Evolutionary conservation across 2,113 vertebrate genomes (phyloP), one percentile per base, ranked within the genome.

Genomic region (Pseudopipra pipra): DNA sequence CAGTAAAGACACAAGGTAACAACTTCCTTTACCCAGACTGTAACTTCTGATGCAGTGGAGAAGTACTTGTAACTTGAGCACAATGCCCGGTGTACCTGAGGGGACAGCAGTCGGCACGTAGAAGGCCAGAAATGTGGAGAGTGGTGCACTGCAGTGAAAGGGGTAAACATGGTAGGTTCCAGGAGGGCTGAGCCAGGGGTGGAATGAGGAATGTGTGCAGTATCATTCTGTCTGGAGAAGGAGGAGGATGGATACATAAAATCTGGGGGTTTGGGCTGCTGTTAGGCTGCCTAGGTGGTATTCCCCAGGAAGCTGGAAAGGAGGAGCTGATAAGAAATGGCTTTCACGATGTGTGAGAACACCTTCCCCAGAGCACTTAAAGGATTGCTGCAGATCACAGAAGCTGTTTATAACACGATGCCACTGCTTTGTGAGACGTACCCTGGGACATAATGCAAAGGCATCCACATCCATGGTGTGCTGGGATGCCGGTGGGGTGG

Each of bases 361-460:
- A 47, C 43, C 28, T 74, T 89, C 55, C 46, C 46, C 35, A 39
- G 62, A 22, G 33, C 25, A 37, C 31, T 74, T 19, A 71, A 71
- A 35, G 78, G 16, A 33, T 59, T 67, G 70, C 41, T 82, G 65
- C 58, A 84, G 56, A 35, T 83, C 56, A 39, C 39, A 51, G 56
- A 24, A 79, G 73, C 39, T 75, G 35, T 65, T 79, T 16, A 8
- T 74, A 87, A 33, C 41, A 9, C 0, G 4, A 21, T 63, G 31
- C 9, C 1, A 0, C 44, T 27, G 37, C n/a, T 78, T n/a, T 21
- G 15, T 16, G 49, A 74, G 55, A 47, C 0, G 0, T 58, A 44
- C 18, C 61, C 49, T 54, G n/a, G 23, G 49, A 23, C 22, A 16
- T 33, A 47, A 82, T 0, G 1, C 72, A 70, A 43, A 23, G 54